phyloP scores from a whole-genome alignment of 2,888 invertebrate species.

The Diarsia brunnea region DNA sequence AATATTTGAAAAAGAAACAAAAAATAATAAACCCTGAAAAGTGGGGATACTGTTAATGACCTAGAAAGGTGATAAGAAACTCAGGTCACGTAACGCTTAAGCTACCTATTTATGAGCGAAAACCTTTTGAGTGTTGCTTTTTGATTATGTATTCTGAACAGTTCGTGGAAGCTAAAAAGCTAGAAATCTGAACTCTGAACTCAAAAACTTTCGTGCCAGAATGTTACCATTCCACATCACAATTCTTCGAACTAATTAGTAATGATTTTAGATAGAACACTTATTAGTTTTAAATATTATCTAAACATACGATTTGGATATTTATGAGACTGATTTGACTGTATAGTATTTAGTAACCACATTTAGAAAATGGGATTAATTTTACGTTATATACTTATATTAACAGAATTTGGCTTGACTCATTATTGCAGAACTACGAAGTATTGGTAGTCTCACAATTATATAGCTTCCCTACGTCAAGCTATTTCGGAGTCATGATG shows the following conservation, averaged over 20 bases:
- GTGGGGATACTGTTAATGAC: constrained; percentile 30
- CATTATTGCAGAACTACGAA: background rate
- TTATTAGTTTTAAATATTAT: background rate
- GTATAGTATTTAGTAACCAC: background rate
- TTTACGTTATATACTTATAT: background rate
- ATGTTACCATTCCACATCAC: too few species aligned
- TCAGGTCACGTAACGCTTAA: constrained; percentile 30
- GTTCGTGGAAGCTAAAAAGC: background rate
- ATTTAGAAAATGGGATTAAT: background rate
- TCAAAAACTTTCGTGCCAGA: too few species aligned
- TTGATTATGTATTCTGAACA: constrained; percentile 36
- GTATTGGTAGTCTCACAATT: background rate
- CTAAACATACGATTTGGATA: background rate
- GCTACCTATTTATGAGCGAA: constrained; percentile 31
- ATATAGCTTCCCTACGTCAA: background rate
- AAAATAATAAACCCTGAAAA: constrained; percentile 10
- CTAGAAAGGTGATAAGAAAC: constrained; percentile 35
- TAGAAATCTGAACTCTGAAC: background rate
- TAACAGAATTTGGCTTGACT: background rate
- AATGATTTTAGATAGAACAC: background rate
- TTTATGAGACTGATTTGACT: background rate
- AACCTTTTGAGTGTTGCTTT: constrained; percentile 25
- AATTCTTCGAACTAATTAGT: background rate
- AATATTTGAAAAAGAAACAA: constrained; percentile 10
- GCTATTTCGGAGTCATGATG: background rate